A percentile compares a stretch with the other conserved stretches of the same genome.
phyloP scores from a whole-genome alignment of 1,140 invertebrate genomes.

The Eriosoma lanigerum region DNA sequence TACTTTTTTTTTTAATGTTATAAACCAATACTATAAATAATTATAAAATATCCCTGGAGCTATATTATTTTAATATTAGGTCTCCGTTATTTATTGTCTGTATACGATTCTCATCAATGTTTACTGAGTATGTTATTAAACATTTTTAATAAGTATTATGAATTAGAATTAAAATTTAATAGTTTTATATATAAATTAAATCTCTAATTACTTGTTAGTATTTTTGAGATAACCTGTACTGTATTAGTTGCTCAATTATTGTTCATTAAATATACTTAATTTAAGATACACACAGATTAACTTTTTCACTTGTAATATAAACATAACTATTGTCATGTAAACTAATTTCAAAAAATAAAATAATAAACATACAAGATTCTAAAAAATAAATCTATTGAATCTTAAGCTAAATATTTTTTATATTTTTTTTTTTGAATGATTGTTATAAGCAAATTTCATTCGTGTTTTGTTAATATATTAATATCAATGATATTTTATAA shows the following conservation, averaged over 20 bases:
- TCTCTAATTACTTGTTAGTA: neutral
- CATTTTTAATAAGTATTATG: neutral
- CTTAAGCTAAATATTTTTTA: neutral
- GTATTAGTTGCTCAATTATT: constrained; percentile 30
- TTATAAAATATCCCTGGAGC: no score
- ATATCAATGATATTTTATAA: neutral
- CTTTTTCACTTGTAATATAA: neutral
- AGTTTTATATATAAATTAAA: neutral
- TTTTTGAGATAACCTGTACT: neutral
- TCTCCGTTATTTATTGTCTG: no score
- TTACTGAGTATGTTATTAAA: neutral
- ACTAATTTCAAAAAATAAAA: neutral
- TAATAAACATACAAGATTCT: neutral
- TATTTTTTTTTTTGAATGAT: no score
- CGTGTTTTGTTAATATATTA: no score
- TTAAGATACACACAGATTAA: neutral
- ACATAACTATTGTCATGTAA: neutral
- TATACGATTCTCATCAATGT: neutral
- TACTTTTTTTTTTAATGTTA: no score
- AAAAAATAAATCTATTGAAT: neutral
- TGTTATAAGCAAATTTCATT: no score
- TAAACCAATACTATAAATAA: no score
- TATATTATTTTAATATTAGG: no score
- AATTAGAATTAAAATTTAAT: no score
- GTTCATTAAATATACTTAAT: neutral